Conservation (phyloP, 2,888 invertebrate genomes). For the Agelastica alni region DNA sequence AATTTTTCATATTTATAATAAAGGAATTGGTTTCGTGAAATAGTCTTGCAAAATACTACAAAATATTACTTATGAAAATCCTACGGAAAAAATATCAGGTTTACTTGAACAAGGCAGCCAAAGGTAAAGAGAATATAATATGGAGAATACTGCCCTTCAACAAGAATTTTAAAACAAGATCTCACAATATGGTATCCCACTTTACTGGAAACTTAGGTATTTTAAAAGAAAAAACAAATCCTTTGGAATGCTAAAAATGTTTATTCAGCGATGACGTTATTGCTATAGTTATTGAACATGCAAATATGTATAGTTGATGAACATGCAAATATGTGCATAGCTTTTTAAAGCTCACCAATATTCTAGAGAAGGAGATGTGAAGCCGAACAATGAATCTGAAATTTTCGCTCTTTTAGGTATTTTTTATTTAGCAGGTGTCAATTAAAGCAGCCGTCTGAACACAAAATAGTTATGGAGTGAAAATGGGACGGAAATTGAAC, state of each 20-base stretch:
- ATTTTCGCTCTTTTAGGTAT: conserved; percentile 3
- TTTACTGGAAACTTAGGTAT: not conserved
- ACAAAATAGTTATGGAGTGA: conserved; percentile 1
- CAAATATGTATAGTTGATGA: no score
- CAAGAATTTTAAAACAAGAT: no score
- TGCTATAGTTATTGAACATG: no score
- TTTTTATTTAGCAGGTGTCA: conserved; percentile 2
- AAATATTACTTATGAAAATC: no score
- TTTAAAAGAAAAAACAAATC: conserved; percentile 5
- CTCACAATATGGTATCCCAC: not conserved
- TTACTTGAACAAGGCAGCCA: conserved; percentile 1
- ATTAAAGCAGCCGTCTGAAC: not conserved
- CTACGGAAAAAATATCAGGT: not conserved
- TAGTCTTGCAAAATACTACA: no score
- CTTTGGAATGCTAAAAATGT: no score
- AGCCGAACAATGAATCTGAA: not conserved
- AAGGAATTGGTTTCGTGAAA: no score
- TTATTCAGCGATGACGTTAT: no score
- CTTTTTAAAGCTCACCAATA: no score
- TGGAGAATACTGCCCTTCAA: conserved; percentile 4
- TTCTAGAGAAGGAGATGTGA: not conserved
- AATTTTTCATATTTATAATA: no score
- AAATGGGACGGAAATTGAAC: conserved; percentile 5
- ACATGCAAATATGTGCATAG: not conserved
- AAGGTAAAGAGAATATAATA: not conserved